Base-by-base conservation (phyloP, 2,797 vertebrate species). In the Gouania willdenowi region DNA sequence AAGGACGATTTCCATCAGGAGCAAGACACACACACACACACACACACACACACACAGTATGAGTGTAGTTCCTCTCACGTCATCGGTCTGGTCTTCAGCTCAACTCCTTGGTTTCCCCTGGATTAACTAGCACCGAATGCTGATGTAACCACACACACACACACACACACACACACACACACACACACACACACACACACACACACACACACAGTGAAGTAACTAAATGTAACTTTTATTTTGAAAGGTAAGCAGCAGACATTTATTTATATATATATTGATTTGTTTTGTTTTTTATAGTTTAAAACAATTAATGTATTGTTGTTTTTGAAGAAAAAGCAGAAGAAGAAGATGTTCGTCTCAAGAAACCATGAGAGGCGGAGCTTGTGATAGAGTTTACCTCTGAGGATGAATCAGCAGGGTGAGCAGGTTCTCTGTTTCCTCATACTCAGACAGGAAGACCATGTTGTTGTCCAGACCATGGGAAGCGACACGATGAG, bases 1-100 rank as follows among this genome's bases (percentile, higher is more conserved):
- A 84, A 71, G 63, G 59, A 33, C 54, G 55, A 67, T 65, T 76
- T 62, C 54, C 41, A 61, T 58, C 61, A 19, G 41, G 36, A 49
- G 47, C 65, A 69, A 62, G 31, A 41, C 34, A 32, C 37, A 26
- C 36, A 31, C 36, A 29, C 8, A 24, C 8, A 30, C 35, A 25
- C 35, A 36, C n/a, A 26, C 13, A 9, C 23, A 38, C 1, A 11
- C 2, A 17, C 16, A 12, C 12, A 3, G 1, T 13, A 0, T 36
- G 1, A 25, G 5, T 28, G 24, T 10, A 49, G 41, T 66, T 48
- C 42, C 53, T 52, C 46, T 32, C 14, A 35, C 34, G 39, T 42
- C 32, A n/a, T 42, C 26, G n/a, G 15, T 27, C 9, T 36, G 35
- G 27, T 37, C 24, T 8, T 27, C 30, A 51, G 35, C 10, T 47